Evolutionary conservation across 1,140 invertebrate species (phyloP), one percentile per base, ranked within the genome.

Genomic region (Pachypeltis micranthus): DNA sequence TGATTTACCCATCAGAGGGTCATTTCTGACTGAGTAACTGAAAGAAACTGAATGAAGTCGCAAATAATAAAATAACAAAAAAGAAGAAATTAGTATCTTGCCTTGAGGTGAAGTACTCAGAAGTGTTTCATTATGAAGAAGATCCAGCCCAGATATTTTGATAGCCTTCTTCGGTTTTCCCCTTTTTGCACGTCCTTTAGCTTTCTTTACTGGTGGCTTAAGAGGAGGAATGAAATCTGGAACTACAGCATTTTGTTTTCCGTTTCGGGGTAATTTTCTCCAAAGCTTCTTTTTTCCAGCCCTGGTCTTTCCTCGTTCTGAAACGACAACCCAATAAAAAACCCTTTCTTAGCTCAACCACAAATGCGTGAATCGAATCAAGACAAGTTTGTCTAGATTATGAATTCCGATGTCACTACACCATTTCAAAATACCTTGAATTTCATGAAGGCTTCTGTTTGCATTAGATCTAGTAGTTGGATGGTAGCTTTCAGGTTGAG

Each of bases 101-200:
- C 77, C 79, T 75, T 84, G 81, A 14, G 81, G 81, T 3, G 83
- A 80, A 0, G 91, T 95, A 69, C 90, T 94, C 2, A 92, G 79
- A 56, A 96, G 75, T 21, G 93, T 96, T 74, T 94, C 87, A 69
- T 84, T 91, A 73, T 96, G 93, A 63, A 96, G 75, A 65, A 94
- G 76, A 76, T 95, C 92, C 59, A 96, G 77, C 21, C 91, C 90
- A 63, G 85, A 86, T 67, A 91, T 91, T 74, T 86, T 83, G 26
- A 82, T 80, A 4, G 78, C 69, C 69, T 83, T 84, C 69, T 85
- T 85, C 1, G 78, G 76, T 69, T 81, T 83, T 2, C 75, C 72
- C 68, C 78, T 79, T 69, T 80, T 81, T 10, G 80, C 73, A 54
- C 74, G 66, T 77, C 70, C 28, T 79, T 77, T 54, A 69, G 66